Evolutionary conservation across 2,113 vertebrate species (phyloP).

Genomic region (Hippoglossus stenolepis): DNA sequence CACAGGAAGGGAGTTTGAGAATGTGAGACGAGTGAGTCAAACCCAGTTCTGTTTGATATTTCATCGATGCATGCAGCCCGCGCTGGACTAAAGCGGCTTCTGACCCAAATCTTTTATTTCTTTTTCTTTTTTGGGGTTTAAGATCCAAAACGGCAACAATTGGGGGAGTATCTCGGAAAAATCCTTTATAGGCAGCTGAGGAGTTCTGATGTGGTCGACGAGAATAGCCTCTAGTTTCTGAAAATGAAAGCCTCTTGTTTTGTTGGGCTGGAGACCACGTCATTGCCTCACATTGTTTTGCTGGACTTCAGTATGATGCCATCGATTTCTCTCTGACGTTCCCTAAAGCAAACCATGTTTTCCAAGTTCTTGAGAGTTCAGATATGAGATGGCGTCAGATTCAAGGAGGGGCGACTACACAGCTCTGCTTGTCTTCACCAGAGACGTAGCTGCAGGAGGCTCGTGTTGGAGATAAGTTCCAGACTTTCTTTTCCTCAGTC

Average conservation of each 20-base stretch:
- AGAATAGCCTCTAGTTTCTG: slow-evolving; percentile 3
- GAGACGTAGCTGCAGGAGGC: too few species aligned
- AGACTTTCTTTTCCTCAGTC: too few species aligned
- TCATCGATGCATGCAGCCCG: neutral
- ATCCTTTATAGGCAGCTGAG: neutral
- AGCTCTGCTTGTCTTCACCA: slow-evolving; percentile 11
- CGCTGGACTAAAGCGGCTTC: neutral
- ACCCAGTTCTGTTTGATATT: slow-evolving; percentile 4
- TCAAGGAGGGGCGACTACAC: slow-evolving; percentile 1
- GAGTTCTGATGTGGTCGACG: slow-evolving; percentile 1
- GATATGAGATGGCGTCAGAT: slow-evolving; percentile 50
- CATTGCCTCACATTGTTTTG: neutral
- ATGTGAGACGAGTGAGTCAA: slow-evolving; percentile 42
- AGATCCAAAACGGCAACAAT: neutral
- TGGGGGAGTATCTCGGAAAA: neutral
- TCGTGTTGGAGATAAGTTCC: too few species aligned
- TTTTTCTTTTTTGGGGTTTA: neutral
- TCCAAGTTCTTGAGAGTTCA: slow-evolving; percentile 21
- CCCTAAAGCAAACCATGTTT: neutral
- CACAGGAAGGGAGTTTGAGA: slow-evolving; percentile 39
- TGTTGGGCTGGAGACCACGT: slow-evolving; percentile 5
- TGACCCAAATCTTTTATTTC: neutral
- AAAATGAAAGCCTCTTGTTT: slow-evolving; percentile 30
- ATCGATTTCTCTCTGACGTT: slow-evolving; percentile 1
- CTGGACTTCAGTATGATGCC: neutral